A percentile compares a stretch with the other conserved stretches of the same genome.
phyloP scores from a whole-genome alignment of 2,113 vertebrate genomes.

The Cygnus atratus region DNA sequence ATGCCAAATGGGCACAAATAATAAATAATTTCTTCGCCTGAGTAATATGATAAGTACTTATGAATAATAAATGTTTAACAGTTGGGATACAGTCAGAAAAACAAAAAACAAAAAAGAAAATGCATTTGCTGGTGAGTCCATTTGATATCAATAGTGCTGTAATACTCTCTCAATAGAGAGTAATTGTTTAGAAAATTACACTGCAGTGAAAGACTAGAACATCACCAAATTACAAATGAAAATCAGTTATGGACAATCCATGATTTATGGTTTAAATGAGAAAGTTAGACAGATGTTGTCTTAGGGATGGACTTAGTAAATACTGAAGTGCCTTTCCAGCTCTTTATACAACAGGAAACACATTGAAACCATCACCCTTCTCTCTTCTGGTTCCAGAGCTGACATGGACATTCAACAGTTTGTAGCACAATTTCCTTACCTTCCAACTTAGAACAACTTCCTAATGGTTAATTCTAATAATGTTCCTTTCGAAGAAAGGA shows the following conservation, averaged over 20 bases:
- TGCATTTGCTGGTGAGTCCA: background rate
- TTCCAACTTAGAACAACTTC: background rate
- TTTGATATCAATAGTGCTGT: background rate
- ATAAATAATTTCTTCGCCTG: background rate
- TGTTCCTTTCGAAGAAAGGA: background rate
- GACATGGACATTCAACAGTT: background rate
- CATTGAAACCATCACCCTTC: background rate
- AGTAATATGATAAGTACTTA: background rate
- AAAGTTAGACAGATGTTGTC: background rate
- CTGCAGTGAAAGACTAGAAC: background rate
- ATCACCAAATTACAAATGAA: background rate
- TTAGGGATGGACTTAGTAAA: background rate
- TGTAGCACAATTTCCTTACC: background rate
- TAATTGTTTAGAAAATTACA: background rate
- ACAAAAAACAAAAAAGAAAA: background rate
- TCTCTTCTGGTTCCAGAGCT: background rate
- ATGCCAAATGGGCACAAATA: background rate
- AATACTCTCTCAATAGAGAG: background rate
- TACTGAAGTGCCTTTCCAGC: background rate
- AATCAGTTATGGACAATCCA: background rate
- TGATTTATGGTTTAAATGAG: background rate
- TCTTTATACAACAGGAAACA: background rate
- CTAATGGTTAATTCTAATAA: background rate
- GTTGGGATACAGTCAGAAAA: background rate
- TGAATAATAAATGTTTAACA: background rate